phyloP scores from a whole-genome alignment of 2,113 vertebrate genomes.

The Rhinoderma darwinii region DNA sequence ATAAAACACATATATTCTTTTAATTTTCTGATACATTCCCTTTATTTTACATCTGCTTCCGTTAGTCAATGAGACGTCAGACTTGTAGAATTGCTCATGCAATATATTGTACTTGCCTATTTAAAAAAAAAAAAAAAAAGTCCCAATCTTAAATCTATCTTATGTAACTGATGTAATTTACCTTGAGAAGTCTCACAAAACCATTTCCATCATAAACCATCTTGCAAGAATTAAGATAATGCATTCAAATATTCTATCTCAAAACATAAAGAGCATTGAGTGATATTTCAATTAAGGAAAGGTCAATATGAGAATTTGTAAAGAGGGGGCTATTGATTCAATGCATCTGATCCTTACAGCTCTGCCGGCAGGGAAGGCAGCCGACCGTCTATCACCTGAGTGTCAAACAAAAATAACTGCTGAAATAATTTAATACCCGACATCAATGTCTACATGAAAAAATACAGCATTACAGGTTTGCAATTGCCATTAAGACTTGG shows the following conservation, averaged over 20 bases:
- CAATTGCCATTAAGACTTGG: constrained; percentile 35
- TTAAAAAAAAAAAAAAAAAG: not conserved
- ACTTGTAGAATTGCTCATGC: not conserved
- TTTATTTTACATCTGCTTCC: no score
- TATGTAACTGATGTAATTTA: constrained; percentile 15
- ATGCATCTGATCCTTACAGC: not conserved
- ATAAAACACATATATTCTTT: no score
- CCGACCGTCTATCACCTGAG: constrained; percentile 8
- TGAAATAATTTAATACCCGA: constrained; percentile 8
- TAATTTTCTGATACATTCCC: not conserved
- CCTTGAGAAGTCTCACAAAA: not conserved
- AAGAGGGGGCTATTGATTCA: constrained; percentile 11
- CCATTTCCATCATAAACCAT: not conserved
- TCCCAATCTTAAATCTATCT: not conserved
- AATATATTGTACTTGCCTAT: not conserved
- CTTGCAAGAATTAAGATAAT: constrained; percentile 12
- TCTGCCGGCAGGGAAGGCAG: not conserved
- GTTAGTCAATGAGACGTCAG: not conserved
- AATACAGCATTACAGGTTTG: constrained; percentile 17
- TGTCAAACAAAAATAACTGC: constrained; percentile 13
- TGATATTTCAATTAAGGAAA: constrained; percentile 42
- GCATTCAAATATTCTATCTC: constrained; percentile 15
- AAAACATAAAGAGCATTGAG: constrained; percentile 10
- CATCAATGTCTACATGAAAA: constrained; percentile 34
- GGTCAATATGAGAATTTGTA: constrained; percentile 6